Base-by-base conservation (phyloP, 1,140 invertebrate genomes). In the Macrosteles quadrilineatus region DNA sequence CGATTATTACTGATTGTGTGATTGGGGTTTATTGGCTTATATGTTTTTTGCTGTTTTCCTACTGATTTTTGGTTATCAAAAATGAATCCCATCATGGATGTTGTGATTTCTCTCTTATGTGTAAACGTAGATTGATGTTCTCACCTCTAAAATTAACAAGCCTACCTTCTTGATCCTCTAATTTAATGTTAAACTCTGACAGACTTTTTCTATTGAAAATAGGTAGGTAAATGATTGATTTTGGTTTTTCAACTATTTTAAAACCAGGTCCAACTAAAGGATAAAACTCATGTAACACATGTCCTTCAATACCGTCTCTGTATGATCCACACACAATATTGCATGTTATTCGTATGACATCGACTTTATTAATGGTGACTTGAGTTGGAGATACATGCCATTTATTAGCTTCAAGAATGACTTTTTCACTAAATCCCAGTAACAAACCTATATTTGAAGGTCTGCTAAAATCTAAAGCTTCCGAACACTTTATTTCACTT, bases 231-330 rank as follows among this genome's bases (percentile, higher is more conserved):
- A 73, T 71, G 3, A 73, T 55, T 2, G 69, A 62, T n/a, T 45
- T 40, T 21, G 71, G 72, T n/a, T 67, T 69, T 75, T 77, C 73
- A 14, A 72, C 70, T n/a, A 78, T 76, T 57, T 77, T 76, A 73
- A 74, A 78, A 36, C 76, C 74, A 2, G 73, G 74, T 32, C 68
- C 72, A 0, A 77, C 72, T n/a, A 2, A 40, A 50, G 75, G 71
- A 43, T 73, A 76, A 73, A 80, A 80, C 68, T 76, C 71, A 66
- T 80, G 75, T 64, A 80, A 67, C 27, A 71, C 76, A 71, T 79
- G 78, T 9, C 72, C 71, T 47, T 62, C 47, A 47, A 62, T 30
- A 21, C 71, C 72, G 73, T 80, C 78, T 14, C 69, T 75, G 64
- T 75, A 80, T 12, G 75, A 73, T 32, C 76, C 75, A 4, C 32